Base-by-base conservation (phyloP, 2,888 invertebrate genomes). In the Linnaemya tessellans region DNA sequence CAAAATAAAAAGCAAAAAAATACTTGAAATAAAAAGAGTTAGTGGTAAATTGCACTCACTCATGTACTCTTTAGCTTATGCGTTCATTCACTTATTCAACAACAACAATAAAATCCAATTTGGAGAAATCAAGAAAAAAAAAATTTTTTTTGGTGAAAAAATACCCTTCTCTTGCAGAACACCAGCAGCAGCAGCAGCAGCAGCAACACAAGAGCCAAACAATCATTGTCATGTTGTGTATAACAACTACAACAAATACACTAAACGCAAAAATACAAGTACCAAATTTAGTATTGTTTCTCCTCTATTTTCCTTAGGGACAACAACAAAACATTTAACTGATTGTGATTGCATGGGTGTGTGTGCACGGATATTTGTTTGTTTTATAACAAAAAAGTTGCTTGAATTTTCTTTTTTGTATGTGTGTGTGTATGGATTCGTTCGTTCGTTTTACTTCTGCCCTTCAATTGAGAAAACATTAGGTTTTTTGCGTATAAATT, bases 271-370 rank as follows among this genome's bases (percentile, higher is more conserved):
- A 60, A 62, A 56, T 46, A 41, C 46, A 65, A 77, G 15, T 58
- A 77, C 43, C n/a, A 77, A 70, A 68, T 56, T 71, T 74, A 30
- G 49, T 80, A 46, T 56, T 79, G 20, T 22, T 43, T 46, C 38
- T 65, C 41, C 30, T 54, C 58, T 46, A 70, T 71, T 60, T 74
- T 87, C 87, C 84, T 84, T 84, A 51, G 87, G 84, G 87, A 84
- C 73, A 75, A 73, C 71, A 83, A 84, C 84, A 87, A 80, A 87
- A 81, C 81, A 87, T 86, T 87, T 87, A 87, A 87, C 87, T 87
- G 87, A 87, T 87, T 87, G 49, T 74, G 73, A 78, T 60, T 75
- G 70, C 64, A 20, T 62, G 79, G 71, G 65, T 83, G 51, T 80
- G 30, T 58, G 51, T 56, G 22, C 5, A 62, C 49, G 13, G 43